Conservation (phyloP, 1,140 invertebrate genomes). For the Araneus ventricosus region DNA sequence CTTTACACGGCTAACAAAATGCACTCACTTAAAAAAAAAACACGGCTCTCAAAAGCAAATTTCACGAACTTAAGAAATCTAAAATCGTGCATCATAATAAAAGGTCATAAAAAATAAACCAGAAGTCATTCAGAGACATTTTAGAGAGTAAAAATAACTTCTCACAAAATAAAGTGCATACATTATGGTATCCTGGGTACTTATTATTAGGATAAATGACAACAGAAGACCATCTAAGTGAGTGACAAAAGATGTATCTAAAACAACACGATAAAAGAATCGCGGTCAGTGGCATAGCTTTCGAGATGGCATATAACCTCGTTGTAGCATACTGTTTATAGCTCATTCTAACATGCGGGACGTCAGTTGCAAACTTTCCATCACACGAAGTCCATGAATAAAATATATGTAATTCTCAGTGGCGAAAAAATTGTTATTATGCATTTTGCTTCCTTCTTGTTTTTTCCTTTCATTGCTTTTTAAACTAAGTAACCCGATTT, state of each 20-base stretch:
- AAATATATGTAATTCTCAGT: slow-evolving; percentile 54
- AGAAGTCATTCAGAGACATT: background rate
- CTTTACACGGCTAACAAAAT: too few species aligned
- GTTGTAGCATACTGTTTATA: background rate
- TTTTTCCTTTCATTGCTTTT: background rate
- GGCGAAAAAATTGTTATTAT: slow-evolving; percentile 40
- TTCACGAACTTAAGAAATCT: too few species aligned
- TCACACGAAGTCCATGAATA: slow-evolving; percentile 22
- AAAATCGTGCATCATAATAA: too few species aligned
- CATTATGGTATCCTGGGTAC: background rate
- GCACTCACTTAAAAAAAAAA: too few species aligned
- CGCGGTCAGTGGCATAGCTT: slow-evolving; percentile 44
- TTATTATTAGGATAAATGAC: background rate
- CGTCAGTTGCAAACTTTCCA: slow-evolving; percentile 50
- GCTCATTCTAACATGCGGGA: slow-evolving; percentile 21
- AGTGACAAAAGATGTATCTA: background rate
- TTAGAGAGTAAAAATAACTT: background rate
- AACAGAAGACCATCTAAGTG: background rate
- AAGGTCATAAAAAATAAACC: background rate
- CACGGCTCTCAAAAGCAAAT: too few species aligned
- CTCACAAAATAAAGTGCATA: background rate
- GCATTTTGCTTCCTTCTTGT: slow-evolving; percentile 24
- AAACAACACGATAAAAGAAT: background rate
- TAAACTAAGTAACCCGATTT: slow-evolving; percentile 63
- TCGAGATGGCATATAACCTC: background rate